Evolutionary conservation across 2,113 vertebrate species (phyloP), one percentile per base, ranked within the genome.

Genomic region (Butastur rufipennis): DNA sequence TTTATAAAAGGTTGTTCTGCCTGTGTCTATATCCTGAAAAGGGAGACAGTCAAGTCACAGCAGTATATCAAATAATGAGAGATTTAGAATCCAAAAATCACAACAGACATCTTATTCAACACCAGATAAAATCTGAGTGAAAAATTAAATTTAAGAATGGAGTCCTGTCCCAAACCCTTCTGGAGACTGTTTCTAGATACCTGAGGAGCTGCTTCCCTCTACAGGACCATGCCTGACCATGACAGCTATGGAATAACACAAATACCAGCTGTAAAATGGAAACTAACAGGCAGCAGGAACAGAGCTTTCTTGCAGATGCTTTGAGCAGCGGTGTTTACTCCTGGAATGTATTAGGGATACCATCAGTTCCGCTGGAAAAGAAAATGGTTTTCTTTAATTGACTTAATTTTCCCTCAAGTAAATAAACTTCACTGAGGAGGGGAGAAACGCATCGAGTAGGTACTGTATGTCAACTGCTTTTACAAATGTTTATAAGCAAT

Each of bases 191-290:
- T 95, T 65, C 42, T 34, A 23, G 47, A 94, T 96, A 88, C 53
- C 73, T 95, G 87, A 88, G 96, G 83, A 97, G 55, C 83, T 97
- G 94, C 96, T 58, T 96, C 95, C 95, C 93, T 96, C 95, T 97
- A 87, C 93, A 96, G 95, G 96, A 91, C 22, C 25, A 0, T 90
- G 81, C 53, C 84, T 82, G 92, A 67, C 62, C 74, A n/a, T 34
- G 48, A 27, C 92, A 94, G 50, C 58, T 36, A 7, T 11, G 19
- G 10, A 80, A 45, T 66, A 72, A 75, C 2, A 85, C 19, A 81
- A 85, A 72, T 19, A 59, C 16, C 27, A 78, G 53, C 70, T 72
- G 26, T 36, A 43, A 58, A 50, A 52, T 25, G 20, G 58, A 58
- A 87, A 59, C 14, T 71, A 61, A 16, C 17, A 42, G 42, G 12